Conservation (phyloP, 53 echinoderm and acorn worm species). For the Zoroaster sp. region DNA sequence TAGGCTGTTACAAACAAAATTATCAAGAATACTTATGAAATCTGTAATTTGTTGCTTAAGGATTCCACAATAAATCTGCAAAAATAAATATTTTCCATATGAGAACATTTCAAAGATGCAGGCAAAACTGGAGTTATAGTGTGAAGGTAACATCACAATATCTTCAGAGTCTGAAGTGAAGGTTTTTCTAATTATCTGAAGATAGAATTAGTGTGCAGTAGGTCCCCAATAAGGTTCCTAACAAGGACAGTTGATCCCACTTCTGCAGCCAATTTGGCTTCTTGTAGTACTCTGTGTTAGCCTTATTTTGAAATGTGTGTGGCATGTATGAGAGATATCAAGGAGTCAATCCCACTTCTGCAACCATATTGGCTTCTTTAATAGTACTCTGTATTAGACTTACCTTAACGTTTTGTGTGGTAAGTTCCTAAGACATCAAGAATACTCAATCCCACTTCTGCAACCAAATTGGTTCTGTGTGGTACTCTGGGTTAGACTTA, state of each 20-base stretch:
- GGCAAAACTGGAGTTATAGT: no score
- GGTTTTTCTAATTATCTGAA: no score
- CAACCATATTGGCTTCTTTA: constrained; percentile 81
- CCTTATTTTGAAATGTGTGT: constrained; percentile 79
- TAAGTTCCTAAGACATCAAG: background rate
- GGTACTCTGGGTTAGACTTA: background rate
- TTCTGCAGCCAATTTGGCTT: background rate
- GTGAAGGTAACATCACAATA: no score
- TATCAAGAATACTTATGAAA: background rate
- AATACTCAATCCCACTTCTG: background rate
- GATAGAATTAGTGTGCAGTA: background rate
- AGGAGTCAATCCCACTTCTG: constrained; percentile 70
- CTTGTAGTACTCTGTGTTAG: background rate
- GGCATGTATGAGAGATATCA: constrained; percentile 66
- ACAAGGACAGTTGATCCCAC: background rate
- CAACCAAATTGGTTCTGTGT: background rate
- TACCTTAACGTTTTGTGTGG: no score
- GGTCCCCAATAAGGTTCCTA: background rate
- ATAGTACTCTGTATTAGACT: no score
- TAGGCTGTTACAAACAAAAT: constrained; percentile 54
- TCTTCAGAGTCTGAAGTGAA: no score
- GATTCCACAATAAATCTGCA: background rate
- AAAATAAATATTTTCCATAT: no score
- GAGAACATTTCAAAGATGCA: no score
- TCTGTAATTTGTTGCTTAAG: background rate